Percentiles rank a stretch among this genome's conserved stretches.
Conservation (phyloP, 2,113 vertebrate species). For the Elgaria multicarinata region DNA sequence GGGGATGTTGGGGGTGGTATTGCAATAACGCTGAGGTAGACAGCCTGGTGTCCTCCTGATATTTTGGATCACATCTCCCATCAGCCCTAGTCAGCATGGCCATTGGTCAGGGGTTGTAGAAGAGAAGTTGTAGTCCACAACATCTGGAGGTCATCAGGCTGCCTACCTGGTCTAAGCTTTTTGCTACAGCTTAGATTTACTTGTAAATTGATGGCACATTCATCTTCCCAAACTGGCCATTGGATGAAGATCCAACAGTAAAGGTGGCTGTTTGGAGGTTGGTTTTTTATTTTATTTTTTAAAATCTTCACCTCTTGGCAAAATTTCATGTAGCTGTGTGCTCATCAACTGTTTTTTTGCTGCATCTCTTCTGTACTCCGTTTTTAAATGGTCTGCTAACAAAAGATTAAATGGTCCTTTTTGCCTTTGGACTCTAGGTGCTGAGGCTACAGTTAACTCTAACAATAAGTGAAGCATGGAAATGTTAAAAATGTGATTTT, state of each 20-base stretch:
- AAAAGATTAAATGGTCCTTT: background rate
- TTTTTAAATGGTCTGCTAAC: conserved; percentile 21
- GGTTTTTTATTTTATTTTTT: conserved; percentile 28
- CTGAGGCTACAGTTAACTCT: conserved; percentile 61
- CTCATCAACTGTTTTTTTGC: background rate
- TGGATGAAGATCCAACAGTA: background rate
- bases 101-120: background rate
- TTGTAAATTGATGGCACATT: background rate
- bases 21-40: background rate
- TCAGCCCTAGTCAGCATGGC: background rate
- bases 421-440: conserved; percentile 44
- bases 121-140: too few species aligned
- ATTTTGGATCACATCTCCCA: background rate
- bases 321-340: background rate
- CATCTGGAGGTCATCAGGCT: too few species aligned
- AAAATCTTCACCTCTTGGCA: conserved; percentile 53
- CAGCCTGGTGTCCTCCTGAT: background rate
- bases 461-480: conserved; percentile 56
- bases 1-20: background rate
- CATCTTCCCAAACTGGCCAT: background rate
- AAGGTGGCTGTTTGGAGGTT: background rate
- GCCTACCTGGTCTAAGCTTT: too few species aligned
- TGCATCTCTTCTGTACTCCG: background rate
- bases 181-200: background rate
- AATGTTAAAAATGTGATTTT: conserved; percentile 57